phyloP scores from a whole-genome alignment of 2,113 vertebrate genomes.

The Sciurus niger region DNA sequence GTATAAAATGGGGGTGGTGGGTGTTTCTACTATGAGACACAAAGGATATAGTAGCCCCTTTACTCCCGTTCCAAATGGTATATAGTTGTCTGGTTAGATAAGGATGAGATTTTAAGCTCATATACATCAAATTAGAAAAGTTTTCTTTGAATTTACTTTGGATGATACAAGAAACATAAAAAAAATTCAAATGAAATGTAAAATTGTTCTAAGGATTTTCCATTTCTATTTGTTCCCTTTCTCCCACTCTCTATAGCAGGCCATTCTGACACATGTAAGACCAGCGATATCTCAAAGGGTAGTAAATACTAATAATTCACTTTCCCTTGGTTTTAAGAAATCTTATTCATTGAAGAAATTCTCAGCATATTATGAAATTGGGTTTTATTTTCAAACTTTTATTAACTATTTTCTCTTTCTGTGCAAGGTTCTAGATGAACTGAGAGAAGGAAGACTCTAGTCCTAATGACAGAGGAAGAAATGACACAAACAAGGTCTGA shows the following conservation, averaged over 20 bases:
- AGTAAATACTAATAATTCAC: neutral
- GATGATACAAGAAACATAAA: neutral
- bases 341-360: neutral
- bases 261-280: neutral
- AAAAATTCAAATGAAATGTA: neutral
- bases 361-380: neutral
- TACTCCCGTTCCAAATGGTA: neutral
- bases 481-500: neutral
- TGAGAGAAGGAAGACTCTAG: neutral
- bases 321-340: neutral
- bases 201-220: neutral
- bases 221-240: neutral
- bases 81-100: neutral
- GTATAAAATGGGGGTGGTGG: neutral
- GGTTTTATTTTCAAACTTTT: neutral
- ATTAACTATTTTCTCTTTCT: neutral
- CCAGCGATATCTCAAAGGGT: neutral
- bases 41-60: neutral
- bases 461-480: neutral
- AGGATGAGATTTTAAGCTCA: neutral
- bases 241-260: neutral
- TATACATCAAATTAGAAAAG: neutral
- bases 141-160: neutral
- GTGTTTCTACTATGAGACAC: neutral
- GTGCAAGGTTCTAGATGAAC: neutral